phyloP scores from a whole-genome alignment of 2,888 invertebrate genomes.

The Epinotia brunnichana region DNA sequence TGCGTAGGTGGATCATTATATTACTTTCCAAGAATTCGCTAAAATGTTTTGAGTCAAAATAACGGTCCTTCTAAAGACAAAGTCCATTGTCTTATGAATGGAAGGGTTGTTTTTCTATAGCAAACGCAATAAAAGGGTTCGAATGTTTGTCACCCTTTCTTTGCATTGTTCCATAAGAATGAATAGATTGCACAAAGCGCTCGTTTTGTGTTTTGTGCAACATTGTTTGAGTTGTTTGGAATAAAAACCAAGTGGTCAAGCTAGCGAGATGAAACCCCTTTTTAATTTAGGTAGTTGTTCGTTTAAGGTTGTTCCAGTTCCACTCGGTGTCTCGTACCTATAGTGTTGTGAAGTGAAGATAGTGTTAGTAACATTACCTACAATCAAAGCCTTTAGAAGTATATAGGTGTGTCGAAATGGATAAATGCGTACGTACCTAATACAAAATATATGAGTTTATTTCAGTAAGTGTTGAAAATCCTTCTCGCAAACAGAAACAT shows the following conservation, averaged over 20 bases:
- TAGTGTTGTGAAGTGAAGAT: not conserved
- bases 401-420: too few relatives aligned
- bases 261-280: not conserved
- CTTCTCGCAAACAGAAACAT: conserved; percentile 4
- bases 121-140: conserved; percentile 74
- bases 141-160: conserved; percentile 74
- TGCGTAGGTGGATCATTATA: conserved; percentile 45
- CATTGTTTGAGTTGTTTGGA: conserved; percentile 57
- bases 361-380: not conserved
- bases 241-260: conserved; percentile 49
- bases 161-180: conserved; percentile 64
- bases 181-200: conserved; percentile 72
- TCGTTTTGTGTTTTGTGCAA: conserved; percentile 61
- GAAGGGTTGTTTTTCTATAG: conserved; percentile 80
- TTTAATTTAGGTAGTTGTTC: conserved; percentile 28
- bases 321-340: not conserved
- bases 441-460: conserved; percentile 11
- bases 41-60: conserved; percentile 70
- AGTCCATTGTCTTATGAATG: conserved; percentile 67
- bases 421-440: not conserved
- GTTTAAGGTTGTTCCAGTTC: not conserved
- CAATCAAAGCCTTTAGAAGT: not conserved
- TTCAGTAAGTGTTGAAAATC: conserved; percentile 24
- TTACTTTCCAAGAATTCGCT: conserved; percentile 65
- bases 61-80: conserved; percentile 69